Base-by-base conservation (phyloP, 2,797 vertebrate genomes). In the Amblyopsis hoosieri region DNA sequence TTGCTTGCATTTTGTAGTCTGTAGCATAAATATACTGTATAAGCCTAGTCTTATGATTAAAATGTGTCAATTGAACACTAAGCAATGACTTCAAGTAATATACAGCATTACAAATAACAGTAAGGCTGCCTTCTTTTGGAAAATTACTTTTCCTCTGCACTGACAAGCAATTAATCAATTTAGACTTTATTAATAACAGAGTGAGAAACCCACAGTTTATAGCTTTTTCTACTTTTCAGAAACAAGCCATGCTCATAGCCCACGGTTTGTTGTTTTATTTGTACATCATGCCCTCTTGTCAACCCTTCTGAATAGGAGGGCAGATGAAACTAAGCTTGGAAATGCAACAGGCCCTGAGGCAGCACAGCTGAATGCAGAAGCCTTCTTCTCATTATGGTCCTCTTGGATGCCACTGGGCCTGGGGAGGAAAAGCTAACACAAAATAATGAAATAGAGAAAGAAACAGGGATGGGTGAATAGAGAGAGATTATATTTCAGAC, bases 361-460 rank as follows among this genome's bases (percentile, higher is more conserved):
- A 63, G 59, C 13, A 53, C 1, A 2, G 67, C 64, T 83, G 81
- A 86, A 83, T 86, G 70, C 82, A 75, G 50, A 71, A 80, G 79
- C 82, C 84, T 80, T 78, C 72, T 88, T 76, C 73, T 88, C 71
- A 77, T 88, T 83, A 82, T 78, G 52, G 62, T 54, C 50, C 60
- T 71, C 83, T 86, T 73, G 68, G 64, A 79, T 76, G 72, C 50
- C 49, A 31, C 56, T 64, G 64, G 80, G 33, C 82, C 76, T 47
- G 37, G 31, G 73, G 73, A 72, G 31, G 61, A 62, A 71, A 67
- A 56, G 49, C 17, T 58, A 50, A 48, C 46, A 56, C 45, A 15
- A 60, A 52, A 19, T 68, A 9, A 15, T 8, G 55, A 66, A 23
- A 55, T 47, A n/a, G 19, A 53, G 62, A 71, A 42, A 71, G 67